Base-by-base conservation (phyloP, 2,797 vertebrate species). In the Oryzias sinensis region DNA sequence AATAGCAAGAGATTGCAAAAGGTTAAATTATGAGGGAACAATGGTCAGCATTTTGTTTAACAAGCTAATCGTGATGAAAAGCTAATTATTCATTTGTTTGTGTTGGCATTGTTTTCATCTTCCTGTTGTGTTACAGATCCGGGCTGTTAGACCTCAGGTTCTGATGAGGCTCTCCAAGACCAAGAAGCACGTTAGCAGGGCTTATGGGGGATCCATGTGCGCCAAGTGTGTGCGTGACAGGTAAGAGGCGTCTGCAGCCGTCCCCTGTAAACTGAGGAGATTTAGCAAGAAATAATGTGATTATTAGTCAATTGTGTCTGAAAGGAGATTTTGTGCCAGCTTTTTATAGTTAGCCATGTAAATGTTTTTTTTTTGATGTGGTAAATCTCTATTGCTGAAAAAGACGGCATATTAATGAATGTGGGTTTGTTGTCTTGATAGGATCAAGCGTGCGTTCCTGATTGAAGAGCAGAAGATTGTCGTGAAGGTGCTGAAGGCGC, bases 391-490 rank as follows among this genome's bases (percentile, higher is more conserved):
- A 22, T 22, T 22, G 20, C 20, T 22, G 2, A 27, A 27, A 6
- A 11, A 37, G 9, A 37, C 33, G 9, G 5, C 18, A 14, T 20
- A 22, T 24, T 68, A 65, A 49, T 43, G 0, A 44, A 22, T 43
- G 17, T 3, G 54, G 43, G 11, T 46, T 6, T 53, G 1, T 45
- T 0, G 16, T 43, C 37, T 56, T 74, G 33, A 11, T 76, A 99
- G 97, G 89, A 99, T 99, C 91, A 99, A 99, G 88, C 92, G 97
- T 65, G 97, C 97, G 87, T 99, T 99, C 87, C 93, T 99, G 70
- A 99, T 99, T 64, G 97, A 99, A 85, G 97, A 99, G 88, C 97
- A 99, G 94, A 99, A 99, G 92, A 99, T 99, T 0, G 97, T 99
- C 3, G 95, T 98, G 78, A 99, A 99, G 89, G 97, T 99, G 68